These are phyloP conservation scores for Caenorhabditis remanei DNA, from an alignment of 1,140 invertebrate genomes.

Conservation along the genomic window DNA sequence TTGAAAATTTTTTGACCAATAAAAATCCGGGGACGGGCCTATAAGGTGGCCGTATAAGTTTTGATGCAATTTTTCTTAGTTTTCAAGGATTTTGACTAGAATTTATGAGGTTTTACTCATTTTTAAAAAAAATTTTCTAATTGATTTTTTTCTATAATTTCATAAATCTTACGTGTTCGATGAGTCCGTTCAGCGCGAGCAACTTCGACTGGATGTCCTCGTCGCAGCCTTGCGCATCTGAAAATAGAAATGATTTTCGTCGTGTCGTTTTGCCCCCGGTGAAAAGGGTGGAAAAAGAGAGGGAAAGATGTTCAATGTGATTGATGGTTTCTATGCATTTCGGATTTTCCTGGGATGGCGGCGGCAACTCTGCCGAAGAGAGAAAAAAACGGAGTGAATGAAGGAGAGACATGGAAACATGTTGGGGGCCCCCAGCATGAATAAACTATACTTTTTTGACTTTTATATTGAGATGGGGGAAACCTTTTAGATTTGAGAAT, in stretches of 20 bases:
- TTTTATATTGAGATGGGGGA: background rate
- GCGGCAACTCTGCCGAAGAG: background rate
- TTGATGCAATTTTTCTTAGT: too few species aligned
- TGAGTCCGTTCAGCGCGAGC: conserved; percentile 89
- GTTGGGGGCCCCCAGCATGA: background rate
- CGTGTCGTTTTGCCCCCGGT: too few species aligned
- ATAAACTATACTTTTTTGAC: background rate
- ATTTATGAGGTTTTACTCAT: too few species aligned
- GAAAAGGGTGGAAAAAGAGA: background rate
- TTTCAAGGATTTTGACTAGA: too few species aligned
- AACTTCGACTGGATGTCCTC: conserved; percentile 90
- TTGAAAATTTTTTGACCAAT: background rate
- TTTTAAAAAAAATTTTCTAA: too few species aligned
- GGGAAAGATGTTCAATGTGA: background rate
- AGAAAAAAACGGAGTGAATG: background rate
- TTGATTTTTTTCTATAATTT: too few species aligned
- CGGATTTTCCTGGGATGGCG: background rate
- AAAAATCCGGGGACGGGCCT: too few species aligned
- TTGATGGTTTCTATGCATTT: conserved; percentile 46
- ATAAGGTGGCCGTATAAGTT: too few species aligned
- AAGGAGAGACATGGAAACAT: background rate
- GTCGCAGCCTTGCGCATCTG: conserved; percentile 90
- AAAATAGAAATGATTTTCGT: conserved; percentile 75
- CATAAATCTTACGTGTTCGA: conserved; percentile 83
- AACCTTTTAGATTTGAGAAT: too few species aligned